Evolutionary conservation across 2,797 vertebrate genomes (phyloP).

Genomic region (Uromys caudimaculatus): DNA sequence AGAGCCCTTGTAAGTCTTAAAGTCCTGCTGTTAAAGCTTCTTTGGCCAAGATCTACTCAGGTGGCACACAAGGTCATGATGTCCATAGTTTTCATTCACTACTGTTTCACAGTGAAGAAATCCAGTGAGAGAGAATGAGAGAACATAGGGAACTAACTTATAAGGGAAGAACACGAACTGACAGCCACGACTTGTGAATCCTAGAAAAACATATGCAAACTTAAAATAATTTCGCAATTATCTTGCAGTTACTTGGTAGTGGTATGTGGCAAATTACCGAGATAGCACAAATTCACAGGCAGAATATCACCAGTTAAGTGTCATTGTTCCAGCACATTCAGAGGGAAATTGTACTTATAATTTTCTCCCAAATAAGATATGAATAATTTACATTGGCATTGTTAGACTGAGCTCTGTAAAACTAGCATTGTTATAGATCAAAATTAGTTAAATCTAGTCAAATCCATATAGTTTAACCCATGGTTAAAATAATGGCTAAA

Average conservation of each 20-base stretch:
- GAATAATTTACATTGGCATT: constrained; percentile 55
- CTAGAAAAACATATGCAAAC: constrained; percentile 7
- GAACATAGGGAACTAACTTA: background rate
- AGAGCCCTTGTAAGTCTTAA: background rate
- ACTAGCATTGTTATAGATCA: constrained; percentile 7
- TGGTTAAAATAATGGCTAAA: constrained; percentile 13
- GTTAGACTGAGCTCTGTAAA: background rate
- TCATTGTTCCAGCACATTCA: background rate
- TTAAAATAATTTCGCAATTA: constrained; percentile 56
- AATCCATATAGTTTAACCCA: background rate
- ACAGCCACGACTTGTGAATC: constrained; percentile 28
- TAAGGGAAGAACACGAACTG: background rate
- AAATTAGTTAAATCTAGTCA: background rate
- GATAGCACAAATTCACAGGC: constrained; percentile 16
- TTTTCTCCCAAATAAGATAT: constrained; percentile 39
- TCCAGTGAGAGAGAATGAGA: background rate
- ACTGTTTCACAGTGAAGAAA: background rate
- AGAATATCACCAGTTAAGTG: constrained; percentile 26
- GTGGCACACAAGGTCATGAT: background rate
- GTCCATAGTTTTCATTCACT: background rate
- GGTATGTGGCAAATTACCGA: constrained; percentile 24
- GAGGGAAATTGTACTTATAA: constrained; percentile 19
- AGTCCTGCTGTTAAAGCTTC: background rate
- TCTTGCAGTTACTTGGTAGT: constrained; percentile 54
- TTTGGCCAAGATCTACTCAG: background rate